Evolutionary conservation across 2,797 vertebrate genomes (phyloP).

Genomic region (Silurus aristotelis): DNA sequence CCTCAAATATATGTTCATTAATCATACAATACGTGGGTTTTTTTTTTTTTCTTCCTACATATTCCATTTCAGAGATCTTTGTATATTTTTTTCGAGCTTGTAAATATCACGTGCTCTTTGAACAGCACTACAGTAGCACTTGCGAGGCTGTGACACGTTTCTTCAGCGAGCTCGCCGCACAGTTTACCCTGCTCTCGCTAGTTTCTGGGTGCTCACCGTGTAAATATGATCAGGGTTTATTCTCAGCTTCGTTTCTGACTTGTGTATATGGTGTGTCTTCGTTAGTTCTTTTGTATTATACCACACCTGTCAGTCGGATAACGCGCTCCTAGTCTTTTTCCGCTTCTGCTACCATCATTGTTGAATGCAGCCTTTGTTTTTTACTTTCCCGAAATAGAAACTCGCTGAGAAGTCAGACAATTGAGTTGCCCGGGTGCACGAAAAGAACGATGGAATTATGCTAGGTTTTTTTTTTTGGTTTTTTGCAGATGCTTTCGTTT

Average conservation of each 20-base stretch:
- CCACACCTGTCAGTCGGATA: background rate
- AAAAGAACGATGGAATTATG: conserved; percentile 26
- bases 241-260: background rate
- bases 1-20: background rate
- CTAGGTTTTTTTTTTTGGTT: background rate
- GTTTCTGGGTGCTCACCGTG: background rate
- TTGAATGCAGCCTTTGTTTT: conserved; percentile 1
- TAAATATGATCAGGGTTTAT: background rate
- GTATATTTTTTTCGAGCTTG: background rate
- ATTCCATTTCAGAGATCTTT: background rate
- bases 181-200: background rate
- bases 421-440: conserved; percentile 37
- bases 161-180: background rate
- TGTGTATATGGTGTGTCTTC: background rate
- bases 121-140: background rate
- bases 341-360: background rate
- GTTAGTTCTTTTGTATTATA: conserved; percentile 2
- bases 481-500: background rate
- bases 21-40: background rate
- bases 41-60: background rate
- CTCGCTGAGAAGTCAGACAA: conserved; percentile 15
- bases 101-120: background rate
- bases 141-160: background rate
- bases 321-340: background rate
- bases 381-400: conserved; percentile 2